Evolutionary conservation across 2,113 vertebrate genomes (phyloP).

Genomic region (Emydocephalus ijimae): DNA sequence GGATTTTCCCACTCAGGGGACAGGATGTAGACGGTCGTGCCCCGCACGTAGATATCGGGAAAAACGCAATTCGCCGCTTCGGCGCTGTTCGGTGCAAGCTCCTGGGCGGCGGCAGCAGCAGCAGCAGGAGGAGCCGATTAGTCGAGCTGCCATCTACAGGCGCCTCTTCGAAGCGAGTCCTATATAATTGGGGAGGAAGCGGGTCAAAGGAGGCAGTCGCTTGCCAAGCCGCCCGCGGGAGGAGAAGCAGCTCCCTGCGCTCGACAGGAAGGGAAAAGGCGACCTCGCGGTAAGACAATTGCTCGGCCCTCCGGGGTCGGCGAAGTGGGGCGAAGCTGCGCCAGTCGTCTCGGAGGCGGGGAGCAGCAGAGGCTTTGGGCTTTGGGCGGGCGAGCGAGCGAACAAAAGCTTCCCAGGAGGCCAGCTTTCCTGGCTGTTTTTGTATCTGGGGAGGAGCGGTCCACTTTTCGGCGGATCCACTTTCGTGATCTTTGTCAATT

Average conservation of each 20-base stretch:
- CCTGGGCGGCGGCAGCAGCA: neutral
- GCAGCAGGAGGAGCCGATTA: neutral
- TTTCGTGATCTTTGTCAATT: neutral
- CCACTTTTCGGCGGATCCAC: no score
- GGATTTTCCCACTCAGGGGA: neutral
- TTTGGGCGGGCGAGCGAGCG: no score
- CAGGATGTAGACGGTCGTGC: neutral
- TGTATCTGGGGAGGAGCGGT: neutral
- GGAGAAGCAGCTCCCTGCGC: neutral
- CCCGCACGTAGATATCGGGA: conserved; percentile 4
- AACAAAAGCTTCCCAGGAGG: neutral
- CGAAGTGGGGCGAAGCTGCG: neutral
- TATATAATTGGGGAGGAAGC: neutral
- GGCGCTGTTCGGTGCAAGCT: neutral
- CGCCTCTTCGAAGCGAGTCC: conserved; percentile 22
- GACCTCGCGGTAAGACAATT: neutral
- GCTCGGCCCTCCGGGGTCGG: neutral
- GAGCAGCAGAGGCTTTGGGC: neutral
- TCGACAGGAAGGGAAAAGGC: neutral
- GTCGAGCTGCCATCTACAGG: conserved; percentile 61
- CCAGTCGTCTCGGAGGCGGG: neutral
- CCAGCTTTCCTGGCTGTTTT: neutral
- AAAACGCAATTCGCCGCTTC: neutral
- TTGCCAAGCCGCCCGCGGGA: neutral
- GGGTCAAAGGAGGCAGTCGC: neutral